phyloP scores from a whole-genome alignment of 2,888 invertebrate genomes.

The Cryptophagus acutangulus region DNA sequence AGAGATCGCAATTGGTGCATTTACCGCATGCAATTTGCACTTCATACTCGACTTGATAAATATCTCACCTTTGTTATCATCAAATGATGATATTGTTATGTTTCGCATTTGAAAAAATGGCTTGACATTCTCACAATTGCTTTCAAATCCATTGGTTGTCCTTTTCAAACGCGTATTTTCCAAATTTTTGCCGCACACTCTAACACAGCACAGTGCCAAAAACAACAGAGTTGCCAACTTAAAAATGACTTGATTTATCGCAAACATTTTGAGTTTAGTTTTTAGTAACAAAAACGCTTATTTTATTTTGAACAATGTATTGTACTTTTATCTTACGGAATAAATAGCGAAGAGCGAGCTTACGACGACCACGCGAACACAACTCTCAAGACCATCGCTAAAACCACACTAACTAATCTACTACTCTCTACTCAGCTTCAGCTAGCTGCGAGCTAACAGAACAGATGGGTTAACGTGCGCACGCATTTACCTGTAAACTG shows the following conservation, averaged over 20 bases:
- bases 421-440: neutral
- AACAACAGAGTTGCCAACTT: neutral
- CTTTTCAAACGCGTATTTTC: neutral
- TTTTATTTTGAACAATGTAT: neutral
- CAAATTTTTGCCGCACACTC: neutral
- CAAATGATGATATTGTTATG: neutral
- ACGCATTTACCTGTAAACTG: constrained; percentile 1
- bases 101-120: constrained; percentile 1
- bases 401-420: neutral
- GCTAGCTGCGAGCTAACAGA: neutral
- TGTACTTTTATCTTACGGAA: too few species aligned
- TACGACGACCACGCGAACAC: constrained; percentile 1
- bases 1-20: too few species aligned
- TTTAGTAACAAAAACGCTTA: neutral
- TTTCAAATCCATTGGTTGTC: constrained; percentile 1
- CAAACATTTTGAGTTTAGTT: neutral
- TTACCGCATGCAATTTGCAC: too few species aligned
- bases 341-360: neutral
- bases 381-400: neutral
- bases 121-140: constrained; percentile 2
- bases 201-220: too few species aligned
- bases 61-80: too few species aligned
- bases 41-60: too few species aligned
- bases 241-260: neutral
- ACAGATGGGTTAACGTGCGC: neutral